Evolutionary conservation across 2,797 vertebrate genomes (phyloP), one percentile per base, ranked within the genome.

Genomic region (Garrulus glandarius): DNA sequence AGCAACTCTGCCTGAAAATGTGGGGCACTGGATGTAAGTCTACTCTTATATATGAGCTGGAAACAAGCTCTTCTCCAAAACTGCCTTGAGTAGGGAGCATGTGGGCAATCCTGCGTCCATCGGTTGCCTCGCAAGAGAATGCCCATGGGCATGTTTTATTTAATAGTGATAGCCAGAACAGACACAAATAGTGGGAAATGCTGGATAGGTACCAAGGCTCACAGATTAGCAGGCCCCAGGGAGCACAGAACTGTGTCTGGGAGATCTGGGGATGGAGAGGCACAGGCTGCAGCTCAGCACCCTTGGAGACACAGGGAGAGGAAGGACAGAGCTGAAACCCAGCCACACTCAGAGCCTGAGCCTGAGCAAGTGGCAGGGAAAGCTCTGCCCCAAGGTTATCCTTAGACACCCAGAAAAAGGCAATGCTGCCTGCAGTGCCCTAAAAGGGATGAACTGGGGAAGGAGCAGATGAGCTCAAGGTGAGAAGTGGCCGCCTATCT

Each of bases 71-170:
- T 69, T 80, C 60, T 80, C 76, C 4, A 8, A 74, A 63, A 69
- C 50, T 29, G 32, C 22, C 21, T 46, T 20, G 46, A 88, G 52
- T 10, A 47, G 72, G 2, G 17, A 90, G 52, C 44, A 19, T 18
- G 70, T 15, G 10, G 67, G 21, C 59, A 87, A 36, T 72, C 67
- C 30, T 76, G 47, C 0, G 0, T 79, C 67, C 50, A 37, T 68
- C 0, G 0, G 15, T 70, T 7, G 2, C n/a, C 3, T 4, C 0
- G 0, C 46, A 59, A 52, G 29, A 68, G 18, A 64, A 64, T 27
- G 50, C 39, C 50, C 47, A 19, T 14, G 23, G 43, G 15, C 24
- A 10, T 43, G 13, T 79, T 91, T 84, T 91, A 37, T 80, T 67
- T 76, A 57, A 60, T 43, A 72, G 8, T 61, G 57, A 65, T 29